phyloP scores from a whole-genome alignment of 2,113 vertebrate species.

The Actinemys pallida region DNA sequence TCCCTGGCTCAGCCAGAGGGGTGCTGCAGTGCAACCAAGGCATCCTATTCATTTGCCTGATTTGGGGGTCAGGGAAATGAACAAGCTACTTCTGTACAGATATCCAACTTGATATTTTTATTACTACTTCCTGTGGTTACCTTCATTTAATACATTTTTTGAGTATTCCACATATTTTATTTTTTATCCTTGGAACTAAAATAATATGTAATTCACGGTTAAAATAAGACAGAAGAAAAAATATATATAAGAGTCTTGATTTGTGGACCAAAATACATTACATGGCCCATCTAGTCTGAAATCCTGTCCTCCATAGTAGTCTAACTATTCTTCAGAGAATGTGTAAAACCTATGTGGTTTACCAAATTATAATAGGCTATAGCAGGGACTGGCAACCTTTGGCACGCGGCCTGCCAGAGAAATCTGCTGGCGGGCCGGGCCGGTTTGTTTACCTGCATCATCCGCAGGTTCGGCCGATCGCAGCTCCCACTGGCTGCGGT shows the following conservation, averaged over 20 bases:
- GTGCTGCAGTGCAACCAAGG: background rate
- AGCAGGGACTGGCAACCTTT: too few relatives aligned
- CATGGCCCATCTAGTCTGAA: background rate
- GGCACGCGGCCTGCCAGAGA: too few relatives aligned
- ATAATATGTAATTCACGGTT: background rate
- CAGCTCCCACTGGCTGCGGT: too few relatives aligned
- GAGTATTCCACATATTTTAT: background rate
- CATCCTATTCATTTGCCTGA: background rate
- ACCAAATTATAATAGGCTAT: background rate
- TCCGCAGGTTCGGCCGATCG: too few relatives aligned
- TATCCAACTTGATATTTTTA: background rate
- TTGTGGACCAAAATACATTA: rapidly evolving
- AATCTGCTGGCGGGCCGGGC: too few relatives aligned
- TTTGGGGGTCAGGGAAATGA: background rate
- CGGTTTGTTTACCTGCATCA: too few relatives aligned
- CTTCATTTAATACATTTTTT: background rate
- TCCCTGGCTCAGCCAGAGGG: background rate
- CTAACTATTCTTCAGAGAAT: background rate
- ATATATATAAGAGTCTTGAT: background rate
- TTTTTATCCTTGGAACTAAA: background rate
- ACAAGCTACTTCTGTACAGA: rapidly evolving
- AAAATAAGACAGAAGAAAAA: background rate
- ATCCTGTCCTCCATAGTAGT: rapidly evolving
- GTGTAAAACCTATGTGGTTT: rapidly evolving
- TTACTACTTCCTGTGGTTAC: background rate